These are phyloP conservation scores for Pogonocherus hispidulus DNA, from an alignment of 2,888 invertebrate species.

Conservation along the genomic window DNA sequence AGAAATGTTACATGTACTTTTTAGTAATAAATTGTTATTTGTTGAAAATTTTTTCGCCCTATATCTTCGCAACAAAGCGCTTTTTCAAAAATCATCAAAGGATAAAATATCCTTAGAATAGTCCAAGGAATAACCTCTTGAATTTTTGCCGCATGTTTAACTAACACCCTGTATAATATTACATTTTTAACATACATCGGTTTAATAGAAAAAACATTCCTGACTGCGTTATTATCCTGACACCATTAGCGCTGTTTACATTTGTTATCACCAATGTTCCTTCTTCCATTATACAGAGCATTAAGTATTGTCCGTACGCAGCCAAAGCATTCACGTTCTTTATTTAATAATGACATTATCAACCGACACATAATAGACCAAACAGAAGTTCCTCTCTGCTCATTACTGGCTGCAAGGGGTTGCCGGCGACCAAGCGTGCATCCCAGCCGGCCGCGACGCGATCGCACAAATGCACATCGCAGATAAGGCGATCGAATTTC, in stretches of 20 bases:
- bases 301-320: not conserved
- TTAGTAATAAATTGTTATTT: no score
- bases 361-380: not conserved
- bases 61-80: no score
- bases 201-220: not conserved
- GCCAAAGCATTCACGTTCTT: not conserved
- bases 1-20: no score
- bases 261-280: not conserved
- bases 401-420: slow-evolving; percentile 32
- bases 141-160: no score
- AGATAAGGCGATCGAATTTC: slow-evolving; percentile 61
- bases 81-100: no score
- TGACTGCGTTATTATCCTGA: not conserved
- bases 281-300: not conserved
- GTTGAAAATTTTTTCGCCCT: no score
- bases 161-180: no score
- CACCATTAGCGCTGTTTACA: not conserved
- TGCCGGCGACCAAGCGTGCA: slow-evolving; percentile 33
- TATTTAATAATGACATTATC: not conserved
- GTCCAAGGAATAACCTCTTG: no score
- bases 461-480: slow-evolving; percentile 58
- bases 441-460: slow-evolving; percentile 53
- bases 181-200: no score
- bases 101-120: no score
- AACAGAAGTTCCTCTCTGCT: not conserved